Base-by-base conservation (phyloP, 2,888 invertebrate species). In the Campopleginae sp. region DNA sequence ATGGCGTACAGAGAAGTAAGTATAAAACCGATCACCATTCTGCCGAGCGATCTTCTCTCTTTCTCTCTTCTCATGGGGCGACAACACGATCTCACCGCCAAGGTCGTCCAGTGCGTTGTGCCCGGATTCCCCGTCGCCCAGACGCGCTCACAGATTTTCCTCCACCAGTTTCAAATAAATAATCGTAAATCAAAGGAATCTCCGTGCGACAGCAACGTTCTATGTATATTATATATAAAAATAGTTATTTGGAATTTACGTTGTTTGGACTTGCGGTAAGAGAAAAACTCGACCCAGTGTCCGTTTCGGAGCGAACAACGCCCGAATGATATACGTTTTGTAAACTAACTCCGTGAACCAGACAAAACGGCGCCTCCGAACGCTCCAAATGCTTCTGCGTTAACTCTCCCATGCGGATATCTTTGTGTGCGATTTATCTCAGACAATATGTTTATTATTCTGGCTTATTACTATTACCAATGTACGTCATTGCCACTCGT, bases 11-110 rank as follows among this genome's bases (percentile, higher is more conserved):
- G 74, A 82, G 78, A 66, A 80, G 71, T 70, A 68, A 72, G 54
- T 71, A 71, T 65, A 58, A 54, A 58, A 65, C 68, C 74, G 83
- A 75, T 68, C 78, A 71, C 75, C 72, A 80, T 42, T 38, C 68
- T 68, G 76, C 72, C 77, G 75, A 31, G 48, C 17, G 27, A 27
- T 54, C 51, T 33, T 48, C 48, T 48, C 31, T 42, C n/a, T 42
- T 14, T 5, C 58, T 27, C 27, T 58, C 6, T 58, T 58, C 27
- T 58, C 58, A 27, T 14, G 27, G 51, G 84, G 81, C 79, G 76
- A 90, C 89, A 86, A 90, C 88, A 86, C 89, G 90, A 91, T 91
- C 89, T 87, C 84, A 86, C 83, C 87, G 77, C 77, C 91, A 91
- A 91, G 91, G 91, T 88, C 90, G 88, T 87, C 90, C 88, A 78